Evolutionary conservation across 1,140 invertebrate species (phyloP), one percentile per base, ranked within the genome.

Genomic region (Ips nitidus): DNA sequence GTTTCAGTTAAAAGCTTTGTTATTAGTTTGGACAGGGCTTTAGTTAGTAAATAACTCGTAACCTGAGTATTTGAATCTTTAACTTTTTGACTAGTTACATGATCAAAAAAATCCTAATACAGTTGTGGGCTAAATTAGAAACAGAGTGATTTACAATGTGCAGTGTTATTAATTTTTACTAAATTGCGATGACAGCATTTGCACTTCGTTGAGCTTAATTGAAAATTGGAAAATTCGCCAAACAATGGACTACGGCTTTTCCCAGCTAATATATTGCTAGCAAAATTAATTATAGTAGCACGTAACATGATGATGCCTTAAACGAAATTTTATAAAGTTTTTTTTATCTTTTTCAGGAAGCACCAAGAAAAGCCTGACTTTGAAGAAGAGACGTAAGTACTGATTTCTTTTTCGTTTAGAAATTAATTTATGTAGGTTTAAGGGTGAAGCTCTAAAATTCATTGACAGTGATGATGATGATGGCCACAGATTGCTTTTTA

Each of bases 181-280:
- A 69, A 61, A 69, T 69, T 69, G 66, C 41, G 66, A 61, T 69
- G 66, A 69, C 66, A 69, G 66, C 66, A 69, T 69, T 62, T 60
- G 52, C 61, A 69, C 36, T 69, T 22, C 61, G 66, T 39, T 61
- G 38, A 50, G 55, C 61, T 60, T 61, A 69, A 69, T 61, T 60
- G 66, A 69, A 69, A 69, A 69, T 69, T 69, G 66, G 64, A 69
- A 69, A 69, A 69, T 61, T 61, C 57, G 57, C 39, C 47, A 59
- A 60, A 69, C 66, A 69, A 69, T 69, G 66, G 66, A 69, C 56
- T 53, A 41, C 40, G 40, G 59, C 50, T 8, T 6, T 43, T 39
- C 60, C 45, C 61, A 52, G 53, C 66, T 69, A 58, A 69, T 69
- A 61, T 69, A 69, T 69, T 69, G 61, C 22, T 22, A 22, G 22